Percentiles rank a stretch among this genome's conserved stretches.
phyloP scores from a whole-genome alignment of 2,888 invertebrate species.

The Amphipyra berbera region DNA sequence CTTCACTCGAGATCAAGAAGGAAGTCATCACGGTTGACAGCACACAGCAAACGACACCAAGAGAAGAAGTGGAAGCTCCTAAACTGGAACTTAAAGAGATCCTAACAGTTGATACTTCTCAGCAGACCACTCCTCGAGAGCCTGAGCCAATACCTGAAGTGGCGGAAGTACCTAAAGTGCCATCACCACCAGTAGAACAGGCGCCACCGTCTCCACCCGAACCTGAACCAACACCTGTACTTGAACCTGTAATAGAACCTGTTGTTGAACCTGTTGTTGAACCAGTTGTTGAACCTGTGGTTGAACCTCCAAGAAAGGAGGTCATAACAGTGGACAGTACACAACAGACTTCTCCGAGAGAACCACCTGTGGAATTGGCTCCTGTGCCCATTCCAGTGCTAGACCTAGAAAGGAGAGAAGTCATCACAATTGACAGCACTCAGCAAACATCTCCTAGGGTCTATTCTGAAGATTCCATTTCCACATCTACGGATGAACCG shows the following conservation, averaged over 20 bases:
- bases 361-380: slow-evolving; percentile 46
- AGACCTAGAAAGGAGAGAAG: slow-evolving; percentile 64
- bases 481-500: slow-evolving; percentile 88
- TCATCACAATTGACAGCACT: slow-evolving; percentile 67
- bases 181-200: slow-evolving; percentile 7
- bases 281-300: slow-evolving; percentile 17
- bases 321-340: slow-evolving; percentile 67
- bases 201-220: not conserved
- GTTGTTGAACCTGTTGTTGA: slow-evolving; percentile 36
- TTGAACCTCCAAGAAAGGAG: slow-evolving; percentile 49
- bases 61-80: slow-evolving; percentile 58
- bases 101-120: slow-evolving; percentile 67
- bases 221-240: slow-evolving; percentile 17
- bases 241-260: slow-evolving; percentile 17
- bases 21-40: slow-evolving; percentile 65
- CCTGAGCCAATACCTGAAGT: slow-evolving; percentile 32
- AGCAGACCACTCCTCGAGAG: slow-evolving; percentile 72
- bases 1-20: slow-evolving; percentile 50
- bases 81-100: slow-evolving; percentile 60
- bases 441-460: slow-evolving; percentile 89
- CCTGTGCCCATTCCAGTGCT: slow-evolving; percentile 54
- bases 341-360: slow-evolving; percentile 91
- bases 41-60: slow-evolving; percentile 73
- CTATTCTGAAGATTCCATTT: slow-evolving; percentile 85
- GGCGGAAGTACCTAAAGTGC: slow-evolving; percentile 10